Base-by-base conservation (phyloP, 2,113 vertebrate genomes). In the Aptenodytes patagonicus region DNA sequence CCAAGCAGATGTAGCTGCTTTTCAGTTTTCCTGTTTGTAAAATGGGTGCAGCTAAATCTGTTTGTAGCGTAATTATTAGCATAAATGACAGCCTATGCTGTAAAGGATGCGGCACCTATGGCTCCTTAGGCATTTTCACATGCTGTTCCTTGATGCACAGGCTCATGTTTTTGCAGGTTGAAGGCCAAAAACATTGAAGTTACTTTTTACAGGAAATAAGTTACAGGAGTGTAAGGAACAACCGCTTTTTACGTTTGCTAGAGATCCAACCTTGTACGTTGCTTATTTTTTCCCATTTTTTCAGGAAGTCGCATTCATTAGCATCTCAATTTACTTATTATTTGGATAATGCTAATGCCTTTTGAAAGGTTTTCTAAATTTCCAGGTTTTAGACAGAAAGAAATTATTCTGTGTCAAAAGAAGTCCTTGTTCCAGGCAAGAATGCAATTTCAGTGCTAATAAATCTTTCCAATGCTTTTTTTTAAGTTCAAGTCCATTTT, bases 1-100 rank as follows among this genome's bases (percentile, higher is more conserved):
- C 93, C 85, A 54, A 24, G 75, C 89, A 89, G 85, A 92, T 71
- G 75, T 58, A 70, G 62, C 69, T 66, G 80, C 52, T 21, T 29
- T 65, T 15, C 51, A 9, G 64, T 55, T 71, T 49, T 60, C 90
- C 93, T 61, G 64, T 34, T 44, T 55, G 73, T 26, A 31, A 44
- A n/a, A 71, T 19, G 75, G 87, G 61, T 5, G 36, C 69, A 70
- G 73, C 75, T 62, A 13, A 25, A 32, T 49, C 70, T 12, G 51
- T 14, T n/a, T 31, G 12, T 5, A 36, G n/a, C 9, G 0, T 13
- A 18, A 61, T 24, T 36, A 8, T 11, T 15, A 22, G 81, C 42
- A 6, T 2, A 10, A 29, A 26, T 3, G 16, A 12, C 38, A n/a
- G 64, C 7, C 49, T 5, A 1, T 9, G 71, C 52, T 32, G 22